Percentiles rank a stretch among this genome's conserved stretches.
Conservation (phyloP, 2,797 vertebrate species). For the Masticophis lateralis region DNA sequence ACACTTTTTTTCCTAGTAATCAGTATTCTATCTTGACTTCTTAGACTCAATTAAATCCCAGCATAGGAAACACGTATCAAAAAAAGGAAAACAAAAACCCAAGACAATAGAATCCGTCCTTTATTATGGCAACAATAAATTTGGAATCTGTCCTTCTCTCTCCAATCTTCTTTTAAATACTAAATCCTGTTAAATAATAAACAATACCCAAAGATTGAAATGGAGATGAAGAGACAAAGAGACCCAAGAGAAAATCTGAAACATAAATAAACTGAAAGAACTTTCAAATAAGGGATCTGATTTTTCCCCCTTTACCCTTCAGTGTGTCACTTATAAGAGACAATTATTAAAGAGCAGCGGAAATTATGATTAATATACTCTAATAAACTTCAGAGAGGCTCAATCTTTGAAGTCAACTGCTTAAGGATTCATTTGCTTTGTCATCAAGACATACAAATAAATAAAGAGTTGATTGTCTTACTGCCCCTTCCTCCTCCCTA, state of each 20-base stretch:
- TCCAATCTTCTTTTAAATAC: rapidly evolving
- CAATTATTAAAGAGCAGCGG: constrained; percentile 64
- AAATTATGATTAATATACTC: constrained; percentile 63
- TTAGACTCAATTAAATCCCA: background rate
- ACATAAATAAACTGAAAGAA: constrained; percentile 50
- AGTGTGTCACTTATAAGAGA: constrained; percentile 39
- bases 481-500: background rate
- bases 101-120: background rate
- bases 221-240: constrained; percentile 42
- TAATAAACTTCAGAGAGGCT: constrained; percentile 63
- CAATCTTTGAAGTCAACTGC: constrained; percentile 59
- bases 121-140: background rate
- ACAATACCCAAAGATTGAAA: constrained; percentile 26
- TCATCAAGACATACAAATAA: constrained; percentile 54
- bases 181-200: background rate
- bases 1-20: background rate
- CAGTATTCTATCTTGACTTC: background rate
- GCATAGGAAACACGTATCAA: background rate
- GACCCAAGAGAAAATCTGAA: constrained; percentile 43
- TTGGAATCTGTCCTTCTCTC: background rate
- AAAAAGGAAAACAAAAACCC: background rate
- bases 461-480: background rate
- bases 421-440: constrained; percentile 59
- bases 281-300: constrained; percentile 13
- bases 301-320: constrained; percentile 16